A percentile compares a stretch with the other conserved stretches of the same genome.
Evolutionary conservation across 2,797 vertebrate genomes (phyloP).

Genomic region (Rhabdomys pumilio): DNA sequence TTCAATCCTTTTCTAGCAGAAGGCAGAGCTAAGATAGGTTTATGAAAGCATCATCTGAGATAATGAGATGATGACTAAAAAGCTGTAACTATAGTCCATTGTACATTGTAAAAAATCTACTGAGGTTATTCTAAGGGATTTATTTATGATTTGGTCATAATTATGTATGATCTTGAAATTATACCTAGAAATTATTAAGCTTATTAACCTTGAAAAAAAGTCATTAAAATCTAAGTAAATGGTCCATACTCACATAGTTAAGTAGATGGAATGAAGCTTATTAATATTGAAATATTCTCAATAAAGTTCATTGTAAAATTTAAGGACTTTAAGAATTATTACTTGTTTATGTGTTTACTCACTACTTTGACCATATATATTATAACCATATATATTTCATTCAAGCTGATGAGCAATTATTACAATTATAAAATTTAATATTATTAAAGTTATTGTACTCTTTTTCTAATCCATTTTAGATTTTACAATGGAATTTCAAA

Average conservation of each 20-base stretch:
- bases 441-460: not conserved
- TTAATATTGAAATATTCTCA: not conserved
- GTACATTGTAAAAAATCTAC: not conserved
- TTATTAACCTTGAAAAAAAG: not conserved
- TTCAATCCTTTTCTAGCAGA: not conserved
- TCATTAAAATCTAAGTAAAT: not conserved
- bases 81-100: not conserved
- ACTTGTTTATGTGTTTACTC: not conserved
- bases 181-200: not conserved
- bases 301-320: not conserved
- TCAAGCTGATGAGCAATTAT: not conserved
- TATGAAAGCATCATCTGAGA: not conserved
- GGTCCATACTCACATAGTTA: not conserved
- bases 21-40: not conserved
- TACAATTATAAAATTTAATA: not conserved
- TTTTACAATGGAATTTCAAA: not conserved
- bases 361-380: not conserved
- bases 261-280: not conserved
- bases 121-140: not conserved
- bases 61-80: not conserved
- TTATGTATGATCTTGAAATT: not conserved
- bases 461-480: not conserved
- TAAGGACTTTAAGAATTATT: not conserved
- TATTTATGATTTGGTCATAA: not conserved
- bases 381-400: not conserved